A percentile compares a stretch with the other conserved stretches of the same genome.
Evolutionary conservation across 2,888 invertebrate genomes (phyloP).

Genomic region (Trichopria drosophilae): DNA sequence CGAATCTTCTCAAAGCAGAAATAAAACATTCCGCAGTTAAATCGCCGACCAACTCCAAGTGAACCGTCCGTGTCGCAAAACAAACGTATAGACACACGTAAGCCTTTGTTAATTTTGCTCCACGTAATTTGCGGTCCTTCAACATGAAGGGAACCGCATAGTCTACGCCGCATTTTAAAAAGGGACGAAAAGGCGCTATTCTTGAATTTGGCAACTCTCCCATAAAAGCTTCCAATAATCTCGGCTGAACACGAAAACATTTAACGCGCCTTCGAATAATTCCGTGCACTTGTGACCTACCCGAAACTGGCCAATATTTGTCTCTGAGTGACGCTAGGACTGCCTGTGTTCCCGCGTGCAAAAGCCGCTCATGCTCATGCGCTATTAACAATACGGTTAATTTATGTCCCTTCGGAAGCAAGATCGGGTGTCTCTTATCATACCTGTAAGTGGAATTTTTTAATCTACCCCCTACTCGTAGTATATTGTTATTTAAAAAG

Average conservation of each 20-base stretch:
- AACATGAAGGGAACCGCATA: neutral
- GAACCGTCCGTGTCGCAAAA: too few species aligned
- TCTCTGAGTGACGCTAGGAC: conserved; percentile 1
- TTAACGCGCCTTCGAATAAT: neutral
- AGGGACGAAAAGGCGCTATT: neutral
- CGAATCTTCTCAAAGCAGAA: too few species aligned
- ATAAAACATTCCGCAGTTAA: too few species aligned
- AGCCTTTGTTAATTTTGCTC: neutral
- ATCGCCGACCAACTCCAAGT: too few species aligned
- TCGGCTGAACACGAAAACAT: neutral
- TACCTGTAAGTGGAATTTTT: neutral
- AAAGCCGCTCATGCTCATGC: neutral
- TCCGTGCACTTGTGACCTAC: neutral
- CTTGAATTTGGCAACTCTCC: neutral
- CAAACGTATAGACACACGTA: too few species aligned
- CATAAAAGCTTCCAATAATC: neutral
- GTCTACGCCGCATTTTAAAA: neutral
- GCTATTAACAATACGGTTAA: neutral
- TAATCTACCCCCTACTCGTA: conserved; percentile 1
- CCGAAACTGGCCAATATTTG: neutral
- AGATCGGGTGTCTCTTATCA: neutral
- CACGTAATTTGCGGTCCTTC: neutral
- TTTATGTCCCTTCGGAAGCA: neutral
- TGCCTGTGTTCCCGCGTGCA: conserved; percentile 1
- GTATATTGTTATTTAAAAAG: neutral